Evolutionary conservation across 2,113 vertebrate genomes (phyloP).

Genomic region (Callithrix jacchus): DNA sequence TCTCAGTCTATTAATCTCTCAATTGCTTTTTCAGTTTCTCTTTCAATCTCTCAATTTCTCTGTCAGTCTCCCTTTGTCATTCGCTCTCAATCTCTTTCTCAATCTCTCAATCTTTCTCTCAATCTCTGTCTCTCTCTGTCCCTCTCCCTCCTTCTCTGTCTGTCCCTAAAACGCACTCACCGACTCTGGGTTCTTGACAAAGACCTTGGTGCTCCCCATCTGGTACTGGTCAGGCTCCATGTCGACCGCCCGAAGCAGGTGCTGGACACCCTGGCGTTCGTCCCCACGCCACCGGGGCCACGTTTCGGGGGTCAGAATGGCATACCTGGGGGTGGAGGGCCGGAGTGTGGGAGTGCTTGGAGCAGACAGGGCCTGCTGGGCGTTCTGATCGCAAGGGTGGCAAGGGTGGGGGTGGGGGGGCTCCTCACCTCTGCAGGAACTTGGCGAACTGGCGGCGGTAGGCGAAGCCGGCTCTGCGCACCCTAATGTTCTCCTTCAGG

Average conservation of each 20-base stretch:
- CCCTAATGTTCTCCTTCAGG: conserved; percentile 94
- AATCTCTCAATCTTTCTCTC: not conserved
- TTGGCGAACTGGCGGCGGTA: conserved; percentile 94
- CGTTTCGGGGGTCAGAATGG: conserved; percentile 94
- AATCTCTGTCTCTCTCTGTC: not conserved
- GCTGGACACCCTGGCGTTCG: conserved; percentile 93
- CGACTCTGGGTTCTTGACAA: conserved; percentile 97
- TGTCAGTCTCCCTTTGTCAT: not conserved
- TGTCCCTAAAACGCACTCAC: conserved; percentile 78
- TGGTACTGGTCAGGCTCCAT: conserved; percentile 98
- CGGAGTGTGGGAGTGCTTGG: not conserved
- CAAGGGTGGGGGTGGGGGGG: fast-evolving
- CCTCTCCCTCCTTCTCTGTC: not conserved
- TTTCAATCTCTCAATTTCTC: not conserved
- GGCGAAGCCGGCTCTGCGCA: conserved; percentile 94
- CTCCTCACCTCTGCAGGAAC: conserved; percentile 91
- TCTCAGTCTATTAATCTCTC: not conserved
- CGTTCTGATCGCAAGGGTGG: fast-evolving
- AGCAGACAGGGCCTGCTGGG: fast-evolving
- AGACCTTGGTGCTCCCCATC: conserved; percentile 94
- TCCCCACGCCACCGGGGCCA: conserved; percentile 93
- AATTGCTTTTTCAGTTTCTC: not conserved
- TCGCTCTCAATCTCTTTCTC: not conserved
- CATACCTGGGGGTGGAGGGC: conserved; percentile 85
- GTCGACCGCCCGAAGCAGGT: conserved; percentile 93